Conservation (phyloP, 2,797 vertebrate species). For the Microctenopoma lineatum region DNA sequence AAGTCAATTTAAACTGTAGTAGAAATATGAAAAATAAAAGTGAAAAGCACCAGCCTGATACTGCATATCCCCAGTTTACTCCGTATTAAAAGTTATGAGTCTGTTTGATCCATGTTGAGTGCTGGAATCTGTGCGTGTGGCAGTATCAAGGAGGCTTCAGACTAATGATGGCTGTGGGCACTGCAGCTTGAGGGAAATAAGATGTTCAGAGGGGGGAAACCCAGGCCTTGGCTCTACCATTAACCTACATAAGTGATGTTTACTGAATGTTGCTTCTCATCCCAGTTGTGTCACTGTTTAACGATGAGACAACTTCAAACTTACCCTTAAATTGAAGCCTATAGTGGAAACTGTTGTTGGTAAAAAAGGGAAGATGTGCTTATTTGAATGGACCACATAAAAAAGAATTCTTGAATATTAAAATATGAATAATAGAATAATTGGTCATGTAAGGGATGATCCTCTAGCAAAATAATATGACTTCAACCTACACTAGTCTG, state of each 20-base stretch:
- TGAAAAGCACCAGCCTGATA: neutral
- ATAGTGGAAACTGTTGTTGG: constrained; percentile 7
- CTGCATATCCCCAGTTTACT: constrained; percentile 10
- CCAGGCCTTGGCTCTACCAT: constrained; percentile 63
- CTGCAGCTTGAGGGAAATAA: constrained; percentile 69
- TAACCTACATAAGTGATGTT: constrained; percentile 69
- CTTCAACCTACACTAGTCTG: constrained; percentile 20
- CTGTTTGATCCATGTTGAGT: constrained; percentile 29
- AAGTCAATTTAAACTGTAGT: neutral
- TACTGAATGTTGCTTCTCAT: constrained; percentile 47
- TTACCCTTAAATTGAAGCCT: constrained; percentile 31
- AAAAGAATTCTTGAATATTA: neutral
- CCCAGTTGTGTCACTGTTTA: constrained; percentile 21
- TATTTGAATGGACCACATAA: neutral
- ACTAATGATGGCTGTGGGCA: constrained; percentile 71
- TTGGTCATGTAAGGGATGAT: constrained; percentile 5
- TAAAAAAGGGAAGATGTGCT: neutral
- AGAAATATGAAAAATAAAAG: neutral
- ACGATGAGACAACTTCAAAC: constrained; percentile 44
- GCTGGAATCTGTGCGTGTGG: constrained; percentile 49
- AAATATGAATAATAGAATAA: constrained; percentile 2
- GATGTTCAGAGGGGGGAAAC: constrained; percentile 74
- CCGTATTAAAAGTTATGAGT: constrained; percentile 45
- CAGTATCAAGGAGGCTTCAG: constrained; percentile 59
- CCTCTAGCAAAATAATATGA: constrained; percentile 1